Conservation (phyloP, 2,113 vertebrate species). For the Chlorocebus sabaeus region DNA sequence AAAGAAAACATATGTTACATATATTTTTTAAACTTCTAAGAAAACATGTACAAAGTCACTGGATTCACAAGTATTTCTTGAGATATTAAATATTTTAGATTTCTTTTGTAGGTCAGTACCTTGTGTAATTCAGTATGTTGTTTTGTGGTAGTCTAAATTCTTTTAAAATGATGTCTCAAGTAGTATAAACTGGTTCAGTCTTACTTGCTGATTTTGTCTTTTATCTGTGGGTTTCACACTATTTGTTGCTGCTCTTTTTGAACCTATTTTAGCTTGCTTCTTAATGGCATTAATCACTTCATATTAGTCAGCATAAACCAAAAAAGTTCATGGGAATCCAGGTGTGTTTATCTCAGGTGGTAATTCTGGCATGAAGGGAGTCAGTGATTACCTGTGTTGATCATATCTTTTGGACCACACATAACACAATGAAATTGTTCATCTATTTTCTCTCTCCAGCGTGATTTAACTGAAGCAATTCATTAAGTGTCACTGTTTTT, state of each 20-base stretch:
- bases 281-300: background rate
- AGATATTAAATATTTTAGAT: background rate
- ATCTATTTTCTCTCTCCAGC: constrained; percentile 21
- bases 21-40: constrained; percentile 7
- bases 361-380: background rate
- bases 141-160: constrained; percentile 9
- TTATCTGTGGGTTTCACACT: background rate
- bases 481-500: constrained; percentile 58
- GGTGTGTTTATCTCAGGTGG: constrained; percentile 34
- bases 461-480: constrained; percentile 38
- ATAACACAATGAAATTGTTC: constrained; percentile 48
- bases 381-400: constrained; percentile 15
- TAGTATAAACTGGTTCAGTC: background rate
- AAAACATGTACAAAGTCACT: background rate
- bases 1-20: background rate
- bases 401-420: constrained; percentile 26
- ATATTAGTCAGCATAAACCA: constrained; percentile 20
- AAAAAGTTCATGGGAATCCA: background rate
- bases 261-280: background rate
- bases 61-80: background rate
- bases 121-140: background rate
- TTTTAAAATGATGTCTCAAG: constrained; percentile 14
- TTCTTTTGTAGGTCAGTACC: background rate
- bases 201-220: background rate
- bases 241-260: background rate